Base-by-base conservation (phyloP, 2,797 vertebrate species). In the Ptychobarbus kaznakovi region DNA sequence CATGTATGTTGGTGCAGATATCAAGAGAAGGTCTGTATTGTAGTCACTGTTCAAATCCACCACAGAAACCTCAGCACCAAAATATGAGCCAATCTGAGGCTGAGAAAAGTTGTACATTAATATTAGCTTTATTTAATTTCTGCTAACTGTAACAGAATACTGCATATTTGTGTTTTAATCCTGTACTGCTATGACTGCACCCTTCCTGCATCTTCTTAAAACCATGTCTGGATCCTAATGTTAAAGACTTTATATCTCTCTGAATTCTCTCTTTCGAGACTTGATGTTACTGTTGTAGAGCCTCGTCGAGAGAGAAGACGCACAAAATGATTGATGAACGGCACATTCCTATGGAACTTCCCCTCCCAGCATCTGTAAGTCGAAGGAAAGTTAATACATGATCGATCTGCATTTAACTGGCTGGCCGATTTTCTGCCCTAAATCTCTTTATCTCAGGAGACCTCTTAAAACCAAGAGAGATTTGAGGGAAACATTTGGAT, bases 31-130 rank as follows among this genome's bases (percentile, higher is more conserved):
- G 49, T 97, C 94, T 0, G 94, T 90, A 35, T 1, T 78, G 1
- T 0, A 15, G n/a, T 96, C 90, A 0, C 0, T 0, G 40, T 95
- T 53, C 66, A 96, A 42, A 4, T 96, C 92, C 92, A 97, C 94
- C 3, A 94, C 88, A 87, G 96, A 94, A 86, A 98, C 89, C 69
- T 93, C 95, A 8, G 96, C 96, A 40, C 97, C 97, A 1, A 97
- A 98, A 89, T 97, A 97, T 75, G 94, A 94, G 13, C 97, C 97
- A 0, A 92, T 95, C 94, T 97, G 95, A 90, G 90, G 93, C 89
- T 92, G 87, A 84, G 18, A 16, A 6, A 12, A 68, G 28, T 25
- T 40, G 2, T 12, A 75, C 4, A 22, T 61, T 16, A 78, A 78
- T 35, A 78, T 61, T 9, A 78, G 1, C 44, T 53, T 18, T 32